Percentiles rank a stretch among this genome's conserved stretches.
Conservation (phyloP, 2,797 vertebrate genomes). For the Hydrolagus colliei region DNA sequence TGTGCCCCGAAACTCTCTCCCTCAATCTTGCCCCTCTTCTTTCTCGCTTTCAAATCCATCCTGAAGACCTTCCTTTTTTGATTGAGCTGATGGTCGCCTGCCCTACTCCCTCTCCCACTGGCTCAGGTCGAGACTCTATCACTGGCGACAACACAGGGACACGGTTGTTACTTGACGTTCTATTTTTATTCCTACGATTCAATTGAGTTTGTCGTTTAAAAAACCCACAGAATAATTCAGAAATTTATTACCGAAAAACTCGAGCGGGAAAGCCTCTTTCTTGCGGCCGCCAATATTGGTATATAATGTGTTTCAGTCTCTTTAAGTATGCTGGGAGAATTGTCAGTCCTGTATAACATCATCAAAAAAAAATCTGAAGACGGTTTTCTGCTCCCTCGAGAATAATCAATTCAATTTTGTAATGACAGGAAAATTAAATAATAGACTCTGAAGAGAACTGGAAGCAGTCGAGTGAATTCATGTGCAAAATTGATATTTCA, state of each 20-base stretch:
- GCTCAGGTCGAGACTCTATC: no score
- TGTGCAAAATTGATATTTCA: constrained; percentile 81
- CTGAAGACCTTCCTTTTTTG: no score
- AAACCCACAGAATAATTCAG: not conserved
- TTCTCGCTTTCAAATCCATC: no score
- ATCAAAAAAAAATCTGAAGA: constrained; percentile 45
- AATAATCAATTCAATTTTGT: constrained; percentile 73
- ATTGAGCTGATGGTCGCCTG: no score
- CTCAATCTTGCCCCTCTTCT: no score
- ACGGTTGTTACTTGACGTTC: no score
- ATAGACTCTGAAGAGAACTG: constrained; percentile 54
- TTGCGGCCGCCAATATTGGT: not conserved
- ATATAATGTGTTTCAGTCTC: not conserved
- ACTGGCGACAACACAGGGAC: no score
- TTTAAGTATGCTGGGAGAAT: not conserved
- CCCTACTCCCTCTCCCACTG: no score
- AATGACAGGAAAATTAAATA: constrained; percentile 74
- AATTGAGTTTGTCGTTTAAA: not conserved
- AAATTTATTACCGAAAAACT: not conserved
- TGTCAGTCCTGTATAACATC: constrained; percentile 26
- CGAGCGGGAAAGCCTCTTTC: not conserved
- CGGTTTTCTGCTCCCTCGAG: constrained; percentile 51
- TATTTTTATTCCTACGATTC: not conserved
- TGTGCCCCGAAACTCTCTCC: no score
- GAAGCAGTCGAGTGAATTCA: constrained; percentile 71